Evolutionary conservation across 2,888 invertebrate species (phyloP).

Genomic region (Galeopsomyia nigrocyanea): DNA sequence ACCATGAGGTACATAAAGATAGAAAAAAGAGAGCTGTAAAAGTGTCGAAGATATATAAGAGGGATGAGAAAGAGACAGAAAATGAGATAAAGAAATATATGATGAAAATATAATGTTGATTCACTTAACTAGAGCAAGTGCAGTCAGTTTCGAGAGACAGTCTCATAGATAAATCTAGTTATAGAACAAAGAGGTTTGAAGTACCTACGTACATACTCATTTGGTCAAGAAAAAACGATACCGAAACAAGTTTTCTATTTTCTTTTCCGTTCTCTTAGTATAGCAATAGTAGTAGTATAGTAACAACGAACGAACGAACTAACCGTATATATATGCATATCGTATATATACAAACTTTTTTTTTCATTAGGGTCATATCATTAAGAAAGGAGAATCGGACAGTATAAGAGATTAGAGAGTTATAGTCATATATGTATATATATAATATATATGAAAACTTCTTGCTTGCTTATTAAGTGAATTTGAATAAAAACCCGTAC

Average conservation of each 20-base stretch:
- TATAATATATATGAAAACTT: slow-evolving; percentile 46
- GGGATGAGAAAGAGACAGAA: slow-evolving; percentile 6
- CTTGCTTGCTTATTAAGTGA: slow-evolving; percentile 66
- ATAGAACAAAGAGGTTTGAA: slow-evolving; percentile 34
- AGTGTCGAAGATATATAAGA: slow-evolving; percentile 4
- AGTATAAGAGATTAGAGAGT: no score
- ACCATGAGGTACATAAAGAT: background rate
- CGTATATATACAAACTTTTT: slow-evolving; percentile 5
- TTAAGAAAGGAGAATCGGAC: background rate
- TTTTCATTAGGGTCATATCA: background rate
- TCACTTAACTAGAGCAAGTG: slow-evolving; percentile 56
- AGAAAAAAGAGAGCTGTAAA: background rate
- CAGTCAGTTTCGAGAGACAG: slow-evolving; percentile 50
- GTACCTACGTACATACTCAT: slow-evolving; percentile 42
- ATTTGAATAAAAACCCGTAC: slow-evolving; percentile 64
- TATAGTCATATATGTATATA: slow-evolving; percentile 6
- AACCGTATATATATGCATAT: slow-evolving; percentile 20
- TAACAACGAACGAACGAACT: background rate
- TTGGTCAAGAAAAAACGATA: slow-evolving; percentile 46
- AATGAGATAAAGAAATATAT: slow-evolving; percentile 12
- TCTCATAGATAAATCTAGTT: slow-evolving; percentile 47
- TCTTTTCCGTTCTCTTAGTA: slow-evolving; percentile 17
- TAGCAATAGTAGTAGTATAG: background rate
- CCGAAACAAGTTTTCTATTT: no score
- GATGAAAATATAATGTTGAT: slow-evolving; percentile 37